Conservation (phyloP, 2,888 invertebrate species). For the Meiosimyza decipiens region DNA sequence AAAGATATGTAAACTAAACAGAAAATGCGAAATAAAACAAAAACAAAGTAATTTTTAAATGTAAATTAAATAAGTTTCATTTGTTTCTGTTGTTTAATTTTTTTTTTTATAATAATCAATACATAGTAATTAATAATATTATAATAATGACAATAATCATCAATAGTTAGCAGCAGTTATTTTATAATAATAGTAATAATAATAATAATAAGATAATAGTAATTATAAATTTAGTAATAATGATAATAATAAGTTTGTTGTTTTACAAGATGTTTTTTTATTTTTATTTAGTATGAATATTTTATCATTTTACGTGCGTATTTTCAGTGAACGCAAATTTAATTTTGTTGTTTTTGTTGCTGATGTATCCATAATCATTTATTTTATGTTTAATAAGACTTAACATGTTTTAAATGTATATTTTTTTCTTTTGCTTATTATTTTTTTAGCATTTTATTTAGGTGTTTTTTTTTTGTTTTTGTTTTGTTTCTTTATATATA, state of each 20-base stretch:
- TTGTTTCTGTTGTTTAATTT: conserved; percentile 19
- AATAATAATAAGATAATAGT: conserved; percentile 35
- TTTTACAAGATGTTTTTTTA: conserved; percentile 41
- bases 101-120: conserved; percentile 30
- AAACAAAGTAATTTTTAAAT: conserved; percentile 24
- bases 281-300: conserved; percentile 34
- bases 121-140: conserved; percentile 15
- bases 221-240: conserved; percentile 46
- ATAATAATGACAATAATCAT: conserved; percentile 45
- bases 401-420: conserved; percentile 32
- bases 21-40: neutral
- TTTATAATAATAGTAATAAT: conserved; percentile 8
- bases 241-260: conserved; percentile 33
- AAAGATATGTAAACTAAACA: neutral
- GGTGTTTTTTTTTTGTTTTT: conserved; percentile 13
- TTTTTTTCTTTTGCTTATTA: conserved; percentile 28
- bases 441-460: neutral
- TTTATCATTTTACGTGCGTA: conserved; percentile 48
- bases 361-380: conserved; percentile 36
- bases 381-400: conserved; percentile 41
- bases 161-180: conserved; percentile 32
- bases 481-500: conserved; percentile 1
- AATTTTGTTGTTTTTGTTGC: conserved; percentile 42
- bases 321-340: conserved; percentile 24
- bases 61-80: conserved; percentile 30